Evolutionary conservation across 2,797 vertebrate genomes (phyloP).

Genomic region (Oreortyx pictus): DNA sequence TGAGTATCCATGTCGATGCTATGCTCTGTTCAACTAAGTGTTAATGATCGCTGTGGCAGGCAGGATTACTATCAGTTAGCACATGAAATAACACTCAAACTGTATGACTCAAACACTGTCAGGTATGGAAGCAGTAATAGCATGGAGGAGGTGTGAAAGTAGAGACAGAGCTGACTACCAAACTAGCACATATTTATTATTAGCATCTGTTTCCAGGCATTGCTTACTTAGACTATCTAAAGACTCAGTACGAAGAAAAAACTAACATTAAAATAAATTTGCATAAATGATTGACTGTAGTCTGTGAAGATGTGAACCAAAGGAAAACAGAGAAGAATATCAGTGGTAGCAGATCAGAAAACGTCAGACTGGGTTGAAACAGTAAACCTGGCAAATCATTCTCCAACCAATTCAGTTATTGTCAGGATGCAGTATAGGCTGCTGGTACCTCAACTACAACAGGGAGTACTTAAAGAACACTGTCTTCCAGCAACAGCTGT

Average conservation of each 20-base stretch:
- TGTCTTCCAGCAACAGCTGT: background rate
- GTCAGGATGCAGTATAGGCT: background rate
- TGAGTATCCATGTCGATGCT: background rate
- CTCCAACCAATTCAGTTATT: background rate
- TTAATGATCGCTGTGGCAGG: background rate
- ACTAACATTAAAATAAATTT: background rate
- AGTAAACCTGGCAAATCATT: background rate
- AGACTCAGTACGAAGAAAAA: background rate
- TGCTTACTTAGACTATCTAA: background rate
- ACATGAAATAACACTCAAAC: background rate
- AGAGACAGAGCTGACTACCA: background rate
- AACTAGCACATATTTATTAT: constrained; percentile 49
- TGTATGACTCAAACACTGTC: background rate
- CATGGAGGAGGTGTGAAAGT: constrained; percentile 30
- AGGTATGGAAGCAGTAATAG: constrained; percentile 19
- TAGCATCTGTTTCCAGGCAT: constrained; percentile 34
- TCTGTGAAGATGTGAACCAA: background rate
- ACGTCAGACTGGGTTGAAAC: background rate
- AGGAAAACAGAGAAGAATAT: background rate
- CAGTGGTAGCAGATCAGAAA: background rate
- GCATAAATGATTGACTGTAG: background rate
- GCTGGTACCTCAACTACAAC: background rate
- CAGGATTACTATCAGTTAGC: background rate
- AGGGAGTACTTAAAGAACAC: background rate
- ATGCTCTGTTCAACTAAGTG: background rate